Evolutionary conservation across 2,888 invertebrate genomes (phyloP).

Genomic region (Nemurella pictetii): DNA sequence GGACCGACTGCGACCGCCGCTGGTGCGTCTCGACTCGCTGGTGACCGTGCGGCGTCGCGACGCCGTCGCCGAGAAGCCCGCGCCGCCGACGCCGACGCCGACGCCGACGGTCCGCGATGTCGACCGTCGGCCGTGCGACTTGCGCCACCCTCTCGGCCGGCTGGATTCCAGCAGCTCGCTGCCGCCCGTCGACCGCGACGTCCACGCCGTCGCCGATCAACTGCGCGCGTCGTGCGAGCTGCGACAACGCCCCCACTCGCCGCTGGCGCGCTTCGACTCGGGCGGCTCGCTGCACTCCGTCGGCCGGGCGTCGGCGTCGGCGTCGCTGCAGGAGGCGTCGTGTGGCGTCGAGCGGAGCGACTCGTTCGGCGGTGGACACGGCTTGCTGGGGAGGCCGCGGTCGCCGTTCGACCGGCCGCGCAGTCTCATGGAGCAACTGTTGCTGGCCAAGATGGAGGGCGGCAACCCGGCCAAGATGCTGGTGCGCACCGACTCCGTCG

Average conservation of each 20-base stretch:
- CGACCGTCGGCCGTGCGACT: neutral
- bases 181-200: neutral
- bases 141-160: neutral
- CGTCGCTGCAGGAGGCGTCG: neutral
- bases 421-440: conserved; percentile 76
- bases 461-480: conserved; percentile 50
- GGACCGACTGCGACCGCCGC: neutral
- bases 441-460: conserved; percentile 80
- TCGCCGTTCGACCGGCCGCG: conserved; percentile 58
- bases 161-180: neutral
- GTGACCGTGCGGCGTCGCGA: neutral
- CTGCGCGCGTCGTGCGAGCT: neutral
- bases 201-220: neutral
- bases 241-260: neutral
- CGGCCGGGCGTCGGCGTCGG: neutral
- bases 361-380: neutral
- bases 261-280: conserved; percentile 20
- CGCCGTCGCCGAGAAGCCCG: neutral
- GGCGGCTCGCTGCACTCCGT: neutral
- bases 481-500: conserved; percentile 75
- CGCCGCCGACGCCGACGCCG: neutral
- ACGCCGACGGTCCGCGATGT: neutral
- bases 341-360: conserved; percentile 52
- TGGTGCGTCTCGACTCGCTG: neutral
- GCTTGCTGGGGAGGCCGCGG: conserved; percentile 13